A percentile compares a stretch with the other conserved stretches of the same genome.
Conservation (phyloP, 2,113 vertebrate genomes). For the Microtus richardsoni region DNA sequence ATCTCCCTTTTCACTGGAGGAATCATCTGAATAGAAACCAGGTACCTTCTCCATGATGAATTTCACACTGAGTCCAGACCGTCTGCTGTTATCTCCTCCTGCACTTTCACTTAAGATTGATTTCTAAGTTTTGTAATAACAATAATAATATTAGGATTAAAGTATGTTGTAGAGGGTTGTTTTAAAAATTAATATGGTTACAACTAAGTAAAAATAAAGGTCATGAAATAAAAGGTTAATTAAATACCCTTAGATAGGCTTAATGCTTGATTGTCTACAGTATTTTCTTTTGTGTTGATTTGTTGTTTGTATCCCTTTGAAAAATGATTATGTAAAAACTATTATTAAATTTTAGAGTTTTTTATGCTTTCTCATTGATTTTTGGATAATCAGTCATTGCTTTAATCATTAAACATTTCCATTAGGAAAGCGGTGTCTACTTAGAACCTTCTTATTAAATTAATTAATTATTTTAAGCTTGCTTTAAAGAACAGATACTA, state of each 20-base stretch:
- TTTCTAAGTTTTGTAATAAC: neutral
- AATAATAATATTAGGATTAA: neutral
- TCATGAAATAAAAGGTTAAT: neutral
- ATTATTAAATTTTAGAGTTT: neutral
- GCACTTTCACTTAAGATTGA: neutral
- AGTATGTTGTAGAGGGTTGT: neutral
- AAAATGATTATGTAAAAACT: neutral
- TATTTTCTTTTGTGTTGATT: neutral
- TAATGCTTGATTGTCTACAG: neutral
- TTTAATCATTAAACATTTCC: neutral
- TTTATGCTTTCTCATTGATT: neutral
- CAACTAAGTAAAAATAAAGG: neutral
- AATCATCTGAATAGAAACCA: neutral
- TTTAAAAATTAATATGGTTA: neutral
- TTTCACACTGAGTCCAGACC: neutral
- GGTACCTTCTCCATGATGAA: neutral
- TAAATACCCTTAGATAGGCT: neutral
- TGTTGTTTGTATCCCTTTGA: neutral
- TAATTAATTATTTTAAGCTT: neutral
- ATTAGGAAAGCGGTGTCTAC: neutral
- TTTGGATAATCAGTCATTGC: neutral
- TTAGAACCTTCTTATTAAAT: neutral
- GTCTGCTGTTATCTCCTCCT: neutral
- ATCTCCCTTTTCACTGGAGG: neutral
- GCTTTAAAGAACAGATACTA: neutral